A percentile compares a stretch with the other conserved stretches of the same genome.
Conservation (phyloP, 2,888 invertebrate genomes). For the Campoplex capitator region DNA sequence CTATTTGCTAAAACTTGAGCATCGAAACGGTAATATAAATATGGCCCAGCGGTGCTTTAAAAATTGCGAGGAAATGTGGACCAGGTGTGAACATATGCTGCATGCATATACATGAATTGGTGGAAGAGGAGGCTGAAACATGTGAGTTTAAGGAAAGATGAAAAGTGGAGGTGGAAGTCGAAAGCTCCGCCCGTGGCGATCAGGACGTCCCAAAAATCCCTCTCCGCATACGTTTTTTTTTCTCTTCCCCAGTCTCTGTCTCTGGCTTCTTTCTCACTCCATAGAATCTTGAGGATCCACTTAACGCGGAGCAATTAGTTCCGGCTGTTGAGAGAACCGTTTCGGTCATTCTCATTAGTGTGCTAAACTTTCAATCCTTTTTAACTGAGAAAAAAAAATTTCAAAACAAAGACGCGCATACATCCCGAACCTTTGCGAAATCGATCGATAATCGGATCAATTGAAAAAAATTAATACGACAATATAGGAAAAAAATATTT, state of each 20-base stretch:
- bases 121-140: conserved; percentile 64
- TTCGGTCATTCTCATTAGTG: conserved; percentile 64
- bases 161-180: conserved; percentile 69
- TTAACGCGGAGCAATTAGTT: conserved; percentile 80
- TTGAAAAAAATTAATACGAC: background rate
- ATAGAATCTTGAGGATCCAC: conserved; percentile 71
- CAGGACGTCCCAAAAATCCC: conserved; percentile 74
- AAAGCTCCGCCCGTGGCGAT: conserved; percentile 80
- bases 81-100: conserved; percentile 80
- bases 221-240: conserved; percentile 58
- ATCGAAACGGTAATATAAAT: background rate
- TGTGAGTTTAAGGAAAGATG: conserved; percentile 64
- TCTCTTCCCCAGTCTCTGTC: conserved; percentile 59
- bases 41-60: background rate
- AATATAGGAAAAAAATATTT: background rate
- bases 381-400: background rate
- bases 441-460: background rate
- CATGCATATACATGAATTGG: conserved; percentile 67
- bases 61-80: conserved; percentile 68
- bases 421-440: background rate
- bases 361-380: conserved; percentile 31
- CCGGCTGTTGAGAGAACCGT: conserved; percentile 72
- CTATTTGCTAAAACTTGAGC: background rate
- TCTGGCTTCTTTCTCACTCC: conserved; percentile 63
- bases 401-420: conserved; percentile 26